Percentiles rank a stretch among this genome's conserved stretches.
Evolutionary conservation across 2,113 vertebrate genomes (phyloP).

Genomic region (Pantherophis guttatus): DNA sequence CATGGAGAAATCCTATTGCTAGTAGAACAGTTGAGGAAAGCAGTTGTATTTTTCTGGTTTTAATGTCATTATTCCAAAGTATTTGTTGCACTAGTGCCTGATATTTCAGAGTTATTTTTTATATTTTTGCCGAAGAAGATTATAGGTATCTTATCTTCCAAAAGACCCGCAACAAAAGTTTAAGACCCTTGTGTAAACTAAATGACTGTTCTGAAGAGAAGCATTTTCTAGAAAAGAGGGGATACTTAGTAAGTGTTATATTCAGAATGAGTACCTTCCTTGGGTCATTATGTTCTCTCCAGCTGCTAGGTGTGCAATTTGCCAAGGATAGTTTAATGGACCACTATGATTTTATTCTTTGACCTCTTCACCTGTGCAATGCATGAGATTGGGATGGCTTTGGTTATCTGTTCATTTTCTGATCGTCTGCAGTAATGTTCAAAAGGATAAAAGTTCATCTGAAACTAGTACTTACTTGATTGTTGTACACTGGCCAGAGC

Average conservation of each 20-base stretch:
- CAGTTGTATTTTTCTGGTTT: slow-evolving; percentile 32
- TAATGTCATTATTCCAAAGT: slow-evolving; percentile 45
- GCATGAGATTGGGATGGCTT: neutral
- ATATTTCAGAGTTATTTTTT: slow-evolving; percentile 51
- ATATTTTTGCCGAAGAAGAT: slow-evolving; percentile 42
- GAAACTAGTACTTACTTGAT: neutral
- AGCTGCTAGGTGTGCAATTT: neutral
- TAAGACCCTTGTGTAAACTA: slow-evolving; percentile 26
- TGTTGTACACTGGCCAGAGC: neutral
- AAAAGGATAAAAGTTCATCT: neutral
- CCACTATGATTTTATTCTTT: neutral
- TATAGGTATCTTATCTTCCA: slow-evolving; percentile 32
- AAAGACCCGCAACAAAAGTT: slow-evolving; percentile 42
- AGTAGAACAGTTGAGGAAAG: slow-evolving; percentile 19
- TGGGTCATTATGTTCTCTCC: neutral
- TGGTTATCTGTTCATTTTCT: neutral
- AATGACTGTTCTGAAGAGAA: slow-evolving; percentile 17
- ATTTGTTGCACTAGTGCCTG: slow-evolving; percentile 41
- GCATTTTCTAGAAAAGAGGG: slow-evolving; percentile 7
- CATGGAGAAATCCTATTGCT: slow-evolving; percentile 7
- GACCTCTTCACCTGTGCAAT: neutral
- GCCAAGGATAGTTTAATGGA: neutral
- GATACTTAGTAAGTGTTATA: neutral
- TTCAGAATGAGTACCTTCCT: neutral
- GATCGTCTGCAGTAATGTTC: neutral